phyloP scores from a whole-genome alignment of 2,113 vertebrate genomes.

The Phycodurus eques region DNA sequence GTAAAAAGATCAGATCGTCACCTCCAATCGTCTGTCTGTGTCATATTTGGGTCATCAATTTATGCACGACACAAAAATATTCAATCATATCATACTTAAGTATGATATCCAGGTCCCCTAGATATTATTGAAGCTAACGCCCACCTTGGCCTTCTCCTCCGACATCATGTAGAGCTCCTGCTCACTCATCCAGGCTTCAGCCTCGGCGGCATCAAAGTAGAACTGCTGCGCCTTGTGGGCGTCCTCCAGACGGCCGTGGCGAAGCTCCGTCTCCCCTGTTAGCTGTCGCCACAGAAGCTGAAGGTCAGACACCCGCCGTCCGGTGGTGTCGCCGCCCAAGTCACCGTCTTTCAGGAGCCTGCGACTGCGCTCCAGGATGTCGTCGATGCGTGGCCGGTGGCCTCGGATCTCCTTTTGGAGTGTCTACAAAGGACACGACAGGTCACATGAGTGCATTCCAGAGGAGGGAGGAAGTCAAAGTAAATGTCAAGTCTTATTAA shows the following conservation, averaged over 20 bases:
- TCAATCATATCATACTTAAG: too few species aligned
- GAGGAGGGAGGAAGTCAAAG: too few species aligned
- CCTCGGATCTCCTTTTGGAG: conserved; percentile 98
- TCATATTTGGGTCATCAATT: too few species aligned
- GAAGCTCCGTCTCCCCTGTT: conserved; percentile 84
- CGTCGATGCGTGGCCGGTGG: conserved; percentile 92
- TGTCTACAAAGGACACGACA: conserved; percentile 77
- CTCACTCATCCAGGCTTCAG: conserved; percentile 98
- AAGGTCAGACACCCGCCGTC: conserved; percentile 77
- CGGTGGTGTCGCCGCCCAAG: conserved; percentile 77
- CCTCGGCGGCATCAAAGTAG: conserved; percentile 95
- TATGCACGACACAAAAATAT: too few species aligned
- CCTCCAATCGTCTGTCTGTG: too few species aligned
- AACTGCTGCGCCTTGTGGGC: conserved; percentile 96
- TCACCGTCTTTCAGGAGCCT: conserved; percentile 79
- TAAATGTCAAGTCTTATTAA: too few species aligned
- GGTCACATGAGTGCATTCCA: background rate
- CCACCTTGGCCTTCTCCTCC: conserved; percentile 94
- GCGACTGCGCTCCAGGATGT: conserved; percentile 94
- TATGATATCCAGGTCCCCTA: too few species aligned
- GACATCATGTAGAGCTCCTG: conserved; percentile 97
- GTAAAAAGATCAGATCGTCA: too few species aligned
- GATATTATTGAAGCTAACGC: conserved; percentile 10
- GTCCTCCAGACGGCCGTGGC: conserved; percentile 88
- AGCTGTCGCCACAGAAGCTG: conserved; percentile 84